A percentile compares a stretch with the other conserved stretches of the same genome.
phyloP scores from a whole-genome alignment of 1,140 invertebrate species.

The Halesus radiatus region DNA sequence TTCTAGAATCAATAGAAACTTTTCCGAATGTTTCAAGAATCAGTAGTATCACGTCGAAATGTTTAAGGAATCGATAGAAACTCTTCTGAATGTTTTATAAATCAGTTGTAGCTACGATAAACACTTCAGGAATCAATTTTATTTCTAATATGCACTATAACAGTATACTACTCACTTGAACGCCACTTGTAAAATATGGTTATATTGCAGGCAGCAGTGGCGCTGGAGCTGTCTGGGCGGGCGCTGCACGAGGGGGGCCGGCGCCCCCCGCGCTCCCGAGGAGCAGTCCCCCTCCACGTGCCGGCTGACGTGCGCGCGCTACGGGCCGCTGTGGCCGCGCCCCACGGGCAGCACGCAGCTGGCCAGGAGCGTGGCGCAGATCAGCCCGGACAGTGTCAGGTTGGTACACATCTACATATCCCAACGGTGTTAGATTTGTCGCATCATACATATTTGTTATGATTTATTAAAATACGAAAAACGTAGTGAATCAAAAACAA shows the following conservation, averaged over 20 bases:
- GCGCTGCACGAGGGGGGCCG: constrained; percentile 31
- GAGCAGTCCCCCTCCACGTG: constrained; percentile 72
- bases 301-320: constrained; percentile 76
- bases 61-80: too few relatives aligned
- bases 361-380: constrained; percentile 66
- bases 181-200: neutral
- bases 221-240: constrained; percentile 40
- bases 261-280: constrained; percentile 5
- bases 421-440: too few relatives aligned
- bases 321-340: constrained; percentile 79
- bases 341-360: constrained; percentile 71
- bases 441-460: too few relatives aligned
- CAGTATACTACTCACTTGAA: neutral
- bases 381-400: constrained; percentile 65
- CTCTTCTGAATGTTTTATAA: too few relatives aligned
- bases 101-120: too few relatives aligned
- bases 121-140: too few relatives aligned
- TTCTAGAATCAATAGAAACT: too few relatives aligned
- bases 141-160: neutral
- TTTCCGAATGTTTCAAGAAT: too few relatives aligned
- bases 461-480: too few relatives aligned
- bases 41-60: too few relatives aligned
- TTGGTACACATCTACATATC: neutral
- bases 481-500: too few relatives aligned
- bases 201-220: constrained; percentile 44